Conservation (phyloP, 1,140 invertebrate genomes). For the Zaprionus davidi region DNA sequence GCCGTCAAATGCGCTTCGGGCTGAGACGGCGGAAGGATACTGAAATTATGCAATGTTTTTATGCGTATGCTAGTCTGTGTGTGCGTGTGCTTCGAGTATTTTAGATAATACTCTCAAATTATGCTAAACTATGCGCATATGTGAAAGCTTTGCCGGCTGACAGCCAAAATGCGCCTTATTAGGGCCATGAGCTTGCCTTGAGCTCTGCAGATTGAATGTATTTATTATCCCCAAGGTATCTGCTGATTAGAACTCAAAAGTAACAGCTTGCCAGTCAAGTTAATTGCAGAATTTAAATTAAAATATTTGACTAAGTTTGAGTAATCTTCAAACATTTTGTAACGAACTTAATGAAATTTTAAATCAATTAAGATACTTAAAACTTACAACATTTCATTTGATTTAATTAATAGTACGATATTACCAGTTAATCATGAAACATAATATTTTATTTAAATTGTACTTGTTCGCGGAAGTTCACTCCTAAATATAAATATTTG, state of each 20-base stretch:
- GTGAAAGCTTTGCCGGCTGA: conserved; percentile 18
- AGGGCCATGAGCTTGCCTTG: neutral
- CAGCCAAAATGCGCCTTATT: conserved; percentile 11
- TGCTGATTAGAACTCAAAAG: neutral
- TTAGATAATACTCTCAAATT: conserved; percentile 34
- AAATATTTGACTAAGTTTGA: neutral
- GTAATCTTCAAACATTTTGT: neutral
- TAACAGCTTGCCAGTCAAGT: neutral
- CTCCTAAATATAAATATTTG: too few relatives aligned
- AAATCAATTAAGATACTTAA: neutral
- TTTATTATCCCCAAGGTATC: neutral
- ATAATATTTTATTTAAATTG: too few relatives aligned
- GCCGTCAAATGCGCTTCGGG: conserved; percentile 62
- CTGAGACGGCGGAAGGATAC: conserved; percentile 18
- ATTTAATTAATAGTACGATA: too few relatives aligned
- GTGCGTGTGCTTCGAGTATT: conserved; percentile 22
- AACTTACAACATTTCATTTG: too few relatives aligned
- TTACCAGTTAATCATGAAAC: too few relatives aligned
- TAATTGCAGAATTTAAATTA: neutral
- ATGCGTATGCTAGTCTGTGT: neutral
- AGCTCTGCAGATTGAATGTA: neutral
- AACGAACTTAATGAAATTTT: neutral
- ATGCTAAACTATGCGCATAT: conserved; percentile 54
- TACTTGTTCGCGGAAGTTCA: too few relatives aligned
- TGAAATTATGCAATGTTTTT: conserved; percentile 70